phyloP scores from a whole-genome alignment of 2,113 vertebrate species.

The Pardalotus punctatus region DNA sequence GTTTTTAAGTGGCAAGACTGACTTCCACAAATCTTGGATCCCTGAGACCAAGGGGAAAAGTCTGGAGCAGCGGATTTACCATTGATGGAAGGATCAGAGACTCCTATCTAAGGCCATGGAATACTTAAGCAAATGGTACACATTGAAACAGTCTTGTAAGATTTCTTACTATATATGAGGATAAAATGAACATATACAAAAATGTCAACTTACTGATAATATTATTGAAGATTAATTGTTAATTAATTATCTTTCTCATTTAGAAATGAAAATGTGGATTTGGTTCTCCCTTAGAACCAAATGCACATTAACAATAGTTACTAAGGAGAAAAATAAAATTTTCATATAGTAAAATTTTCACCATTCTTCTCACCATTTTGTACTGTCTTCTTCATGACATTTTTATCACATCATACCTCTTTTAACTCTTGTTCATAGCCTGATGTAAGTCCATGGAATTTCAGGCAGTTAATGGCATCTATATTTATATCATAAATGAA shows the following conservation, averaged over 20 bases:
- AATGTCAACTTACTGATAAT: background rate
- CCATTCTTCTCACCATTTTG: background rate
- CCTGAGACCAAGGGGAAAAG: background rate
- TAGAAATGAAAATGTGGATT: too few species aligned
- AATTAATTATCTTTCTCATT: background rate
- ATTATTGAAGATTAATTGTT: background rate
- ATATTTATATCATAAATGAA: background rate
- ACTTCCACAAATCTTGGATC: background rate
- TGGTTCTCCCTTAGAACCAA: background rate
- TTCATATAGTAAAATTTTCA: background rate
- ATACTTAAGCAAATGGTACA: background rate
- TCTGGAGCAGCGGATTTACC: background rate
- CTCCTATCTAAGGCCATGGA: background rate
- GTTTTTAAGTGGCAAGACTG: background rate
- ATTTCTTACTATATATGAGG: background rate
- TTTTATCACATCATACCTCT: background rate
- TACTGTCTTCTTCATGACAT: background rate
- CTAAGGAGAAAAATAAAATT: background rate
- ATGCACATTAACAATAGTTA: background rate
- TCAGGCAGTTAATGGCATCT: background rate
- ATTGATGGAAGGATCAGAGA: background rate
- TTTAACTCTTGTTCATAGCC: background rate
- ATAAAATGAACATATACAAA: background rate
- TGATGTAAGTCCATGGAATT: background rate
- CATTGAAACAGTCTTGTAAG: background rate